These are phyloP conservation scores for Drosophila anomalata DNA, from an alignment of 2,888 invertebrate species.

Conservation along the genomic window DNA sequence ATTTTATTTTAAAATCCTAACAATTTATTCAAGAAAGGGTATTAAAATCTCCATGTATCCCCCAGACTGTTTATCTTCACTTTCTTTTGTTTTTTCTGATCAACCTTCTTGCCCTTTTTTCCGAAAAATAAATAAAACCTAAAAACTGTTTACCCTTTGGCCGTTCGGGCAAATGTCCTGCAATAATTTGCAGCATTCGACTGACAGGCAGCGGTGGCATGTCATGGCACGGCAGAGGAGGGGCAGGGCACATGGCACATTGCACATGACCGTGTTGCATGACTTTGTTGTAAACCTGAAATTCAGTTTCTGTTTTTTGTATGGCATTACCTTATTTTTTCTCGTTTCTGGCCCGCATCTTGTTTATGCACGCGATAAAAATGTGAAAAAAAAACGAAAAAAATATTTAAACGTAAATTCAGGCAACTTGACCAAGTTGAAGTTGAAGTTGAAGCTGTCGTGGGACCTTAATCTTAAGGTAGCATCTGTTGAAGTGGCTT, in stretches of 20 bases:
- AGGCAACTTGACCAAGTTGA: constrained; percentile 70
- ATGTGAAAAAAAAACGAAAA: constrained; percentile 50
- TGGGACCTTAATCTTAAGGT: constrained; percentile 68
- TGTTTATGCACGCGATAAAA: constrained; percentile 77
- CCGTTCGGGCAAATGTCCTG: constrained; percentile 71
- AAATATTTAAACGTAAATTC: constrained; percentile 46
- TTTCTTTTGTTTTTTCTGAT: constrained; percentile 23
- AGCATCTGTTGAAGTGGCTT: constrained; percentile 61
- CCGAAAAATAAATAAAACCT: constrained; percentile 43
- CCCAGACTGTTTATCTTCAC: constrained; percentile 9
- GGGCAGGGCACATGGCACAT: neutral
- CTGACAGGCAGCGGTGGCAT: constrained; percentile 51
- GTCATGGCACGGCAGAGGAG: neutral
- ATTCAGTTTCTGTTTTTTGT: constrained; percentile 50
- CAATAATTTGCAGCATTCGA: constrained; percentile 65
- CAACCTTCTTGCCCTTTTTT: constrained; percentile 18
- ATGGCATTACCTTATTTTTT: constrained; percentile 10
- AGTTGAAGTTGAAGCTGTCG: constrained; percentile 62
- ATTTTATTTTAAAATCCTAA: no score
- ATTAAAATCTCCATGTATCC: neutral
- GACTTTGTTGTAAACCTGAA: constrained; percentile 74
- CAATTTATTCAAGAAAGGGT: neutral
- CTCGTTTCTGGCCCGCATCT: constrained; percentile 43
- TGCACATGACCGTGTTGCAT: constrained; percentile 74
- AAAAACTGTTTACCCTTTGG: constrained; percentile 60